These are phyloP conservation scores for Pocillopora grandis DNA, from an alignment of 92 coral and sea anemone species.

Conservation along the genomic window DNA sequence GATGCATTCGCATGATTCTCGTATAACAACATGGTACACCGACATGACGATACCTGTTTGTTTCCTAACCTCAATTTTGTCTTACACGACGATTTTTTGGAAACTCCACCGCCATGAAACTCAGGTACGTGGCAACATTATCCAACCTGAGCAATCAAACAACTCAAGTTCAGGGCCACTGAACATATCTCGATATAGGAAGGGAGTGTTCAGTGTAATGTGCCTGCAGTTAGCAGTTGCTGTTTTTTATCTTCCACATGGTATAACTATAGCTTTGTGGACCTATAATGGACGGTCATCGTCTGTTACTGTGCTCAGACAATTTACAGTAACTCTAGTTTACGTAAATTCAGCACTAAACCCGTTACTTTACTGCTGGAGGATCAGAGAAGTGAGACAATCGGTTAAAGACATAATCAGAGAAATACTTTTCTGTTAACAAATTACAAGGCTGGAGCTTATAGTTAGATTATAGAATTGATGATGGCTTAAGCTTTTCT, in stretches of 20 bases:
- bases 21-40: not conserved
- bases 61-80: not conserved
- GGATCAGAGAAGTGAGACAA: too few species aligned
- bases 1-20: not conserved
- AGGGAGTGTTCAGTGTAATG: not conserved
- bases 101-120: not conserved
- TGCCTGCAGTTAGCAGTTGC: not conserved
- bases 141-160: not conserved
- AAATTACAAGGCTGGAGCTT: too few species aligned
- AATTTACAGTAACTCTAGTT: not conserved
- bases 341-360: not conserved
- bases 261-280: not conserved
- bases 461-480: too few species aligned
- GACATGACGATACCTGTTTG: not conserved
- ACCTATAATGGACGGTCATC: not conserved
- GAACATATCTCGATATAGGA: not conserved
- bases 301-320: not conserved
- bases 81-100: not conserved
- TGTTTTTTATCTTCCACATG: not conserved
- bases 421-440: too few species aligned
- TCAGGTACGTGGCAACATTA: not conserved
- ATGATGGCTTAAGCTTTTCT: too few species aligned
- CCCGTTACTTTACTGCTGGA: too few species aligned
- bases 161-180: too few species aligned
- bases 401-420: too few species aligned